Evolutionary conservation across 2,888 invertebrate genomes (phyloP).

Genomic region (Pseudococcus jackbeardsleyi): DNA sequence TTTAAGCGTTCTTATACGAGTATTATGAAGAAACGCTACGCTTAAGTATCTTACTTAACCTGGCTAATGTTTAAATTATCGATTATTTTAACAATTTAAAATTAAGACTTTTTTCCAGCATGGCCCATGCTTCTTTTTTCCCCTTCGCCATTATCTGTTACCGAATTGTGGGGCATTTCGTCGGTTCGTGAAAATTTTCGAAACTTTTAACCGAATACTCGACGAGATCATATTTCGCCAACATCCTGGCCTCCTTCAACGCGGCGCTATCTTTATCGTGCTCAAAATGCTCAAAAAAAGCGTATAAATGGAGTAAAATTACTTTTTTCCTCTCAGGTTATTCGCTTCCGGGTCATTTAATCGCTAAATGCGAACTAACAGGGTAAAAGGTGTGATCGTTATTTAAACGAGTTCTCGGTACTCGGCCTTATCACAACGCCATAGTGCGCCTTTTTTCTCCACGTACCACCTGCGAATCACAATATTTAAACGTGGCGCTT

Average conservation of each 20-base stretch:
- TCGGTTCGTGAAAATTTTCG: not conserved
- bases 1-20: not conserved
- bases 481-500: not conserved
- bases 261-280: conserved; percentile 23
- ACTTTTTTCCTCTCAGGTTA: conserved; percentile 45
- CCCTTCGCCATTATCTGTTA: too few relatives aligned
- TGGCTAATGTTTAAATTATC: conserved; percentile 51
- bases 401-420: conserved; percentile 31
- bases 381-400: conserved; percentile 41
- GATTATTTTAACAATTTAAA: conserved; percentile 54
- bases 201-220: conserved; percentile 1
- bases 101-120: conserved; percentile 1
- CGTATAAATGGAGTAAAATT: conserved; percentile 43
- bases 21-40: not conserved
- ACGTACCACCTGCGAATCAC: conserved; percentile 13
- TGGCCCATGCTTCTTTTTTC: not conserved
- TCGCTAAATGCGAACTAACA: conserved; percentile 39
- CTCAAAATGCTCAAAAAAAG: conserved; percentile 18
- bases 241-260: not conserved
- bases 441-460: not conserved
- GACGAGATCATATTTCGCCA: conserved; percentile 3
- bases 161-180: too few relatives aligned
- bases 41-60: conserved; percentile 20
- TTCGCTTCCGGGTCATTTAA: conserved; percentile 51
- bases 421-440: not conserved